Evolutionary conservation across 2,888 invertebrate genomes (phyloP), one percentile per base, ranked within the genome.

Genomic region (Hanleya hanleyi): DNA sequence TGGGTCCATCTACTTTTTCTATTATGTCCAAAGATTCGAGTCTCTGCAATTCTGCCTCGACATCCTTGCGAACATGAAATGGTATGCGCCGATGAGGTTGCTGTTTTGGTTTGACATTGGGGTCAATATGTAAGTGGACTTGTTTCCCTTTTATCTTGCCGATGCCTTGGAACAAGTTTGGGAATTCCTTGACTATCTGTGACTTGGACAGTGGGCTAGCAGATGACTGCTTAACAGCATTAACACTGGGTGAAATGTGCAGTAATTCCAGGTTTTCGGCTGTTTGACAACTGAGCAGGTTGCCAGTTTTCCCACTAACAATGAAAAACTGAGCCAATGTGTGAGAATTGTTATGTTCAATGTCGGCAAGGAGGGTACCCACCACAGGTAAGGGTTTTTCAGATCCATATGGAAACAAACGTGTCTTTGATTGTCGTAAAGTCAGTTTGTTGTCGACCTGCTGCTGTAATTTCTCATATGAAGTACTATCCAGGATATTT

Each of bases 1-100:
- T 81, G 32, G 81, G 77, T 35, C 74, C 78, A 64, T 75, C 71
- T 32, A 81, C 77, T 72, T 73, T 37, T 57, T 76, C 76, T 61
- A 77, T 74, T 4, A 76, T 73, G 36, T 78, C 77, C 0, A 73
- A 47, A 18, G 69, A 29, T 12, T 73, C 4, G n/a, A 78, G 67
- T 29, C 74, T 69, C 9, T 74, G 26, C 15, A 78, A 33, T 67
- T 79, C 77, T 6, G 18, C 32, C 29, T 57, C 57, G 64, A 75
- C 74, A 37, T 76, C 69, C 47, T 75, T 75, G 1, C 64, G n/a
- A 18, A 73, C 32, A 6, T 75, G 47, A 76, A 81, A n/a, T 32
- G 78, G 75, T 38, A 73, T 79, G 12, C 75, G 41, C 7, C 72
- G 36, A 3, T 70, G 35, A 38, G 29, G 65, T 35, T 70, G 70